A percentile compares a stretch with the other conserved stretches of the same genome.
These are phyloP conservation scores for Ameiurus melas DNA, from an alignment of 2,113 vertebrate genomes.

Conservation along the genomic window DNA sequence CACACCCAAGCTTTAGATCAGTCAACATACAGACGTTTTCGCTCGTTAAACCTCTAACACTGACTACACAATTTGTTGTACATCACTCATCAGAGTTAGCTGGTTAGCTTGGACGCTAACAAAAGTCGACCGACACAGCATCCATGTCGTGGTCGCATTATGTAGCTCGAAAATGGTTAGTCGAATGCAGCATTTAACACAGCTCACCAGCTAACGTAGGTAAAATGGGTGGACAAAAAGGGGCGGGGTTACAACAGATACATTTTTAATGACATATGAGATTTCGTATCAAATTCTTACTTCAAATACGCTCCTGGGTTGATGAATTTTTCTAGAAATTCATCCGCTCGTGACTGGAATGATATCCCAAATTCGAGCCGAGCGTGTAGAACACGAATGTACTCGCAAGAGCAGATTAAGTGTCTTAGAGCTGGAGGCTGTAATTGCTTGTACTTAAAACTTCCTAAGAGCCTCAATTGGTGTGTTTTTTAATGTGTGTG, in stretches of 20 bases:
- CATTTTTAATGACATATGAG: not conserved
- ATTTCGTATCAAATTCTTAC: not conserved
- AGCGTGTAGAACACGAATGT: slow-evolving; percentile 24
- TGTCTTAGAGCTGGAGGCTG: slow-evolving; percentile 21
- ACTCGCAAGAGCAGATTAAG: slow-evolving; percentile 34
- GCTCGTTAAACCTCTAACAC: not conserved
- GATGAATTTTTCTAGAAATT: slow-evolving; percentile 33
- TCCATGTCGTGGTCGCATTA: no score
- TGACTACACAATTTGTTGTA: not conserved
- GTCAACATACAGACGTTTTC: not conserved
- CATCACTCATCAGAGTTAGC: not conserved
- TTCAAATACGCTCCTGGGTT: slow-evolving; percentile 12
- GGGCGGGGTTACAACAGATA: not conserved
- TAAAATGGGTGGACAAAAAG: not conserved
- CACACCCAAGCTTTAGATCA: not conserved
- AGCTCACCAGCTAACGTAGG: not conserved
- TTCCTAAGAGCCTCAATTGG: slow-evolving; percentile 21
- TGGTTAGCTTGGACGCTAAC: not conserved
- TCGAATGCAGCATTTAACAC: not conserved
- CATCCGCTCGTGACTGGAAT: slow-evolving; percentile 20
- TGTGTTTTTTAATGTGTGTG: not conserved
- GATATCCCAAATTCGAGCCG: slow-evolving; percentile 23
- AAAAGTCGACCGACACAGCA: not conserved
- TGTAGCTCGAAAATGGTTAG: no score
- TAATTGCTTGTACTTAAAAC: slow-evolving; percentile 43